Evolutionary conservation across 64 coral and sea anemone genomes (phyloP), one percentile per base, ranked within the genome.

Genomic region (Dendrophyllia cribrosa): DNA sequence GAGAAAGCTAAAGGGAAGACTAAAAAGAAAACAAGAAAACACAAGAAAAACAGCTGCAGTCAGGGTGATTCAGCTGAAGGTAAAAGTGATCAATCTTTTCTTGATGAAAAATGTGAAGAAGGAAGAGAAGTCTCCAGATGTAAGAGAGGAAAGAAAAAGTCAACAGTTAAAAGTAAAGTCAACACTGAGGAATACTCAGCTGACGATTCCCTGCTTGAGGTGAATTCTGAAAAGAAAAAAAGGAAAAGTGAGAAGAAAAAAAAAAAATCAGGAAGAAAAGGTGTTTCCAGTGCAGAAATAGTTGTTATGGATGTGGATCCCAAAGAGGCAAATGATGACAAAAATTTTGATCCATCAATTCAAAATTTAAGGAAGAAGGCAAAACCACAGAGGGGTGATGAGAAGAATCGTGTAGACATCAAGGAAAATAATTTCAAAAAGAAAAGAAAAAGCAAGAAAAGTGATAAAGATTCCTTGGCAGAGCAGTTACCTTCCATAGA

Each of bases 1-100:
- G 34, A 62, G 44, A 46, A 17, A 6, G 26, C 46, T 66, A 19
- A 66, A 3, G 7, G 45, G 17, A 84, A 67, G 10, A 46, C 9
- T 12, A 66, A 68, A 68, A 84, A 23, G 61, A 19, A 78, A 58
- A 59, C 8, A 15, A 56, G 15, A 66, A 83, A 83, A 83, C 16
- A 46, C 7, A 66, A 66, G 17, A 66, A 48, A 51, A n/a, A 16
- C 21, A 51, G 43, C 19, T 13, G 3, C 13, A 44, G 1, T n/a
- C n/a, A n/a, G n/a, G n/a, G n/a, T 46, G n/a, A 34, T 34, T 34
- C 64, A 20, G 3, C 19, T 67, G 7, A 84, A 23, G 20, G 62
- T 47, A 15, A 9, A 44, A 82, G 78, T 61, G 78, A 47, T 67
- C 43, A 84, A 51, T 66, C 45, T 20, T 49, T 51, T 65, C 6